Evolutionary conservation across 2,888 invertebrate species (phyloP).

Genomic region (Erebia epiphron): DNA sequence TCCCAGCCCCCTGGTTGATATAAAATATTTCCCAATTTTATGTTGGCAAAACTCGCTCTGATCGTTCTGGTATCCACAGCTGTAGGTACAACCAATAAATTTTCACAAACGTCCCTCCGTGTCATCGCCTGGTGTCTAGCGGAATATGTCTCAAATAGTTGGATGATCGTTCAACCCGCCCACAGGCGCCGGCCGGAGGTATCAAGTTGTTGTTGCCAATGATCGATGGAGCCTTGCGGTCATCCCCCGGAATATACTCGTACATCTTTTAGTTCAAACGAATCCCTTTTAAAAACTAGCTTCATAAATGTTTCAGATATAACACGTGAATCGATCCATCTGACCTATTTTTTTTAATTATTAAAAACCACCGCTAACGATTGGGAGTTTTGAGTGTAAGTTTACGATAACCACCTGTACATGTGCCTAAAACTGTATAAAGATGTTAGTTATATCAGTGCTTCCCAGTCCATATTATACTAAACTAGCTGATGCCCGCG

Average conservation of each 20-base stretch:
- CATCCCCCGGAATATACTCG: background rate
- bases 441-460: too few relatives aligned
- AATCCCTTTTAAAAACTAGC: background rate
- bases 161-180: conserved; percentile 18
- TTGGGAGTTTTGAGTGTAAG: too few relatives aligned
- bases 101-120: conserved; percentile 1
- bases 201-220: conserved; percentile 17
- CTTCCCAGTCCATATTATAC: too few relatives aligned
- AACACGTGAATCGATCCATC: too few relatives aligned
- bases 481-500: too few relatives aligned
- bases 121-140: conserved; percentile 18
- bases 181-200: conserved; percentile 9
- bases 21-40: conserved; percentile 24
- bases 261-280: conserved; percentile 1
- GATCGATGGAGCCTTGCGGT: conserved; percentile 5
- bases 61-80: background rate
- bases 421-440: too few relatives aligned
- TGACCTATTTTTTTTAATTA: too few relatives aligned
- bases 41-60: conserved; percentile 39
- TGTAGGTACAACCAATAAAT: conserved; percentile 6
- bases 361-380: too few relatives aligned
- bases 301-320: too few relatives aligned
- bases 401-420: too few relatives aligned
- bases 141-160: background rate
- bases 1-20: too few relatives aligned